Evolutionary conservation across 2,797 vertebrate species (phyloP), one percentile per base, ranked within the genome.

Genomic region (Arnoldichthys spilopterus): DNA sequence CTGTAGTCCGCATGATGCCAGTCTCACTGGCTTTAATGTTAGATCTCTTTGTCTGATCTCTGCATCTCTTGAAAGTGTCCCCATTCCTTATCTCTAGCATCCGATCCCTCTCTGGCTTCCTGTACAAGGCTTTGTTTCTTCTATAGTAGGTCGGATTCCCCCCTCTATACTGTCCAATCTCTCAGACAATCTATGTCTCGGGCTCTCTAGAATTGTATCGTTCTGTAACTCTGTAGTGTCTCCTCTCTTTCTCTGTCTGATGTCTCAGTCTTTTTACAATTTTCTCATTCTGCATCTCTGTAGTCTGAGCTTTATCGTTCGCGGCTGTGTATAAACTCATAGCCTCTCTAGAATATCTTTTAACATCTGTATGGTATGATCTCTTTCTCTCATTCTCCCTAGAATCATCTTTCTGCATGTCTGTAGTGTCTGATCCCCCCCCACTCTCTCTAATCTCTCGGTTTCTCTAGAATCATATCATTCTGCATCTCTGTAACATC

Each of bases 181-280:
- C 12, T 16, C 51, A n/a, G n/a, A n/a, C n/a, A n/a, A n/a, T n/a
- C n/a, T n/a, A n/a, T n/a, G n/a, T n/a, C n/a, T n/a, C n/a, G n/a
- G n/a, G n/a, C n/a, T n/a, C n/a, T 34, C 28, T 54, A 8, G 6
- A 18, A 34, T n/a, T 63, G 3, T 37, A 20, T 63, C 30, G 56
- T 16, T 61, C 56, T 73, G 34, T 20, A 45, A 49, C 40, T 47
- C 72, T n/a, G 26, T 49, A 47, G 6, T 74, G 72, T n/a, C n/a
- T n/a, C n/a, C n/a, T n/a, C n/a, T n/a, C n/a, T n/a, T n/a, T n/a
- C n/a, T n/a, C n/a, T n/a, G n/a, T n/a, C n/a, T n/a, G n/a, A n/a
- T n/a, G n/a, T n/a, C n/a, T n/a, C n/a, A n/a, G n/a, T n/a, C n/a
- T n/a, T n/a, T n/a, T n/a, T n/a, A n/a, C n/a, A n/a, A n/a, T n/a